Evolutionary conservation across 2,113 vertebrate genomes (phyloP), one percentile per base, ranked within the genome.

Genomic region (Oncorhynchus nerka): DNA sequence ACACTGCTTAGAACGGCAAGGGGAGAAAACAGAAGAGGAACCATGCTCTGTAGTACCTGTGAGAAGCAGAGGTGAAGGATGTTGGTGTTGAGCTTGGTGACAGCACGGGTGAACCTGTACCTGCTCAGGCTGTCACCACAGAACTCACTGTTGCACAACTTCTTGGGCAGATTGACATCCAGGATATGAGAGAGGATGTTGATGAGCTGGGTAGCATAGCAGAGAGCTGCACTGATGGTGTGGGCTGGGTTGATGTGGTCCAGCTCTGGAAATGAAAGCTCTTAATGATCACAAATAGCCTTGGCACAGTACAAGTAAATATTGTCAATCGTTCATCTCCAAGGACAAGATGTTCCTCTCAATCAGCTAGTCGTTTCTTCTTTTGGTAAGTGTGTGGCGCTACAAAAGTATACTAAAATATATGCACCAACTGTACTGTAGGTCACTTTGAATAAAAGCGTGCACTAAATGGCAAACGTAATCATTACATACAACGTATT

Each of bases 101-200:
- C 95, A 19, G 96, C 95, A 75, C 97, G 94, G 9, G 94, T 99
- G 92, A 99, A 99, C 73, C 95, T 95, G 85, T 96, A 96, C 13
- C 95, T 91, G 91, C 94, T 98, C 89, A 99, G 94, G 76, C 97
- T 99, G 85, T 99, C 97, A 13, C 96, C 97, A 61, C 98, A 99
- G 92, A 99, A 99, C 85, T 99, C 98, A 4, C 98, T 99, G 95
- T 98, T 98, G 88, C 95, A 98, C 79, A 99, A 94, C 84, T 96
- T 99, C 91, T 97, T 98, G 80, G 98, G 97, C 78, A 99, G 95
- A 89, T 96, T 98, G 45, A 99, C 90, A 49, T 97, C 95, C 66
- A 99, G 93, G 84, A 99, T 96, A 82, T 98, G 97, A 65, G 98
- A 99, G 82, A 99, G 84, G 83, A 96, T 98, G 91, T 95, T 96